These are phyloP conservation scores for Xyrauchen texanus DNA, from an alignment of 2,113 vertebrate genomes.

Conservation along the genomic window DNA sequence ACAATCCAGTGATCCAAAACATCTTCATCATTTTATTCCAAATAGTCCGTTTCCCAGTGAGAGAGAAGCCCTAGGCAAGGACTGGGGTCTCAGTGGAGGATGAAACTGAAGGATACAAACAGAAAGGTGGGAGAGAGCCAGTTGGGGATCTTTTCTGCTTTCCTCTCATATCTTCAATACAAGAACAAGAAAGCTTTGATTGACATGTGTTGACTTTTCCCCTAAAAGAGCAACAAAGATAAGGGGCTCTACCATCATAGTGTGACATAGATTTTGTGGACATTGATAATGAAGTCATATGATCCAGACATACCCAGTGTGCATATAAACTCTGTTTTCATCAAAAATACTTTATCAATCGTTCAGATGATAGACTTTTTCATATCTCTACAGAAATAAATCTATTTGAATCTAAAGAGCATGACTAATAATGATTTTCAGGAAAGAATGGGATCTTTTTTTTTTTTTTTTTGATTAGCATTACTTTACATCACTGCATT, in stretches of 20 bases:
- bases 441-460: neutral
- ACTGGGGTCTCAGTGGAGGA: slow-evolving; percentile 49
- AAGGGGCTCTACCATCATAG: slow-evolving; percentile 35
- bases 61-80: slow-evolving; percentile 53
- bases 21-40: slow-evolving; percentile 54
- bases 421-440: slow-evolving; percentile 5
- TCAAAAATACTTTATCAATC: neutral
- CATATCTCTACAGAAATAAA: neutral
- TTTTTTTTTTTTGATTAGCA: neutral
- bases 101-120: slow-evolving; percentile 52
- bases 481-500: neutral
- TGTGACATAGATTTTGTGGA: neutral
- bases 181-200: slow-evolving; percentile 58
- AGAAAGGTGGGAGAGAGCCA: slow-evolving; percentile 50
- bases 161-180: slow-evolving; percentile 44
- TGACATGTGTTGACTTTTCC: slow-evolving; percentile 67
- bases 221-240: slow-evolving; percentile 55
- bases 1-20: slow-evolving; percentile 50
- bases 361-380: neutral
- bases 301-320: slow-evolving; percentile 22
- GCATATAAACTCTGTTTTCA: neutral
- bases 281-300: slow-evolving; percentile 18
- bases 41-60: slow-evolving; percentile 37
- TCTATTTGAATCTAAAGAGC: neutral
- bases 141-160: slow-evolving; percentile 12